Conservation (phyloP, 2,797 vertebrate species). For the Poeciliopsis turneri region DNA sequence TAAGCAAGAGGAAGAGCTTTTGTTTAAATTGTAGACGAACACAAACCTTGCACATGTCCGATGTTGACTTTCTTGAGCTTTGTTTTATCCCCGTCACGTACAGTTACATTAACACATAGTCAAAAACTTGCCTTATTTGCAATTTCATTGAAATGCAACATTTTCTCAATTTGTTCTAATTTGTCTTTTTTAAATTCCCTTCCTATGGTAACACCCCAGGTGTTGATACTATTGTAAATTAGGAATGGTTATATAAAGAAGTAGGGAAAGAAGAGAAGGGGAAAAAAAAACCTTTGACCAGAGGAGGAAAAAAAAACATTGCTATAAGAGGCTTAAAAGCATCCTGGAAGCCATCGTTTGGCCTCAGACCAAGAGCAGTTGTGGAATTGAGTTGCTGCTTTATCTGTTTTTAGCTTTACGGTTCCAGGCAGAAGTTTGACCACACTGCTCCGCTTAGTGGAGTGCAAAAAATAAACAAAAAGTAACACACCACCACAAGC, state of each 20-base stretch:
- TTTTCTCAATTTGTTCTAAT: constrained; percentile 56
- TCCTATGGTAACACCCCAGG: constrained; percentile 41
- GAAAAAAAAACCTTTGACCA: constrained; percentile 36
- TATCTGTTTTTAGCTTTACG: constrained; percentile 73
- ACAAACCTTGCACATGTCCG: constrained; percentile 29
- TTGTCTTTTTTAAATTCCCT: constrained; percentile 64
- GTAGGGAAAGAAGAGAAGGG: constrained; percentile 24
- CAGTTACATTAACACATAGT: constrained; percentile 40
- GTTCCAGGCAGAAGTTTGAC: constrained; percentile 74
- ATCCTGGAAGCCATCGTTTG: constrained; percentile 76
- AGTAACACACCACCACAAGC: constrained; percentile 57
- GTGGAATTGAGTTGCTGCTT: constrained; percentile 78
- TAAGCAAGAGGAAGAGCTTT: constrained; percentile 1
- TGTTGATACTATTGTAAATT: constrained; percentile 56
- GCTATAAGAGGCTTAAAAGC: constrained; percentile 81
- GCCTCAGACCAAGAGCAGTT: constrained; percentile 65
- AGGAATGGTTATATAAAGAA: constrained; percentile 46
- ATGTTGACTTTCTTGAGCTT: constrained; percentile 35
- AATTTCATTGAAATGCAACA: constrained; percentile 57
- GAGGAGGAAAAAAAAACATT: constrained; percentile 54
- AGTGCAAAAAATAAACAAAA: constrained; percentile 53
- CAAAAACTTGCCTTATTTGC: constrained; percentile 24
- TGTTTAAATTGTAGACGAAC: constrained; percentile 24
- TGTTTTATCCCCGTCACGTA: too few relatives aligned
- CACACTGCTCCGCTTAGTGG: constrained; percentile 69